phyloP scores from a whole-genome alignment of 2,113 vertebrate genomes.

The Microcebus jonahi region DNA sequence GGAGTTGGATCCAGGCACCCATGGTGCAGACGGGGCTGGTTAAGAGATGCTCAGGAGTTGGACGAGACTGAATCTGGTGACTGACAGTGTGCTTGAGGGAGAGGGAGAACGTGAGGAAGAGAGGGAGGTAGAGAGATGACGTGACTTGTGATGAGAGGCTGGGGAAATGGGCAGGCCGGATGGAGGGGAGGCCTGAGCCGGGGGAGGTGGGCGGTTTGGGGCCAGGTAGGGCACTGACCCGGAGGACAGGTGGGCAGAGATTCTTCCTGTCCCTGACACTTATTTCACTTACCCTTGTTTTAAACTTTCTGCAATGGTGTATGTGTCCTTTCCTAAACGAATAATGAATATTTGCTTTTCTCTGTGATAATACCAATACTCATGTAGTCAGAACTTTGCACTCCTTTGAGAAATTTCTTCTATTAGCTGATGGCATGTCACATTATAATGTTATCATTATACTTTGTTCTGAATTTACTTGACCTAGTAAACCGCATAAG shows the following conservation, averaged over 20 bases:
- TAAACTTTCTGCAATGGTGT: background rate
- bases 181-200: background rate
- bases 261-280: background rate
- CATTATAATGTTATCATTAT: background rate
- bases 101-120: no score
- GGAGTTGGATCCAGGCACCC: rapidly evolving
- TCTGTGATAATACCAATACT: background rate
- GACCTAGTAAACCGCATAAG: background rate
- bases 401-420: conserved; percentile 21
- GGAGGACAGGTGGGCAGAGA: background rate
- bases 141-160: rapidly evolving
- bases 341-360: background rate
- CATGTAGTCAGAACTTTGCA: background rate
- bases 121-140: no score
- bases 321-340: background rate
- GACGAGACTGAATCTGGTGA: background rate
- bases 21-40: rapidly evolving
- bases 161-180: background rate
- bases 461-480: conserved; percentile 8
- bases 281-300: background rate
- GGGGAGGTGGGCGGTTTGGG: rapidly evolving
- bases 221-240: background rate
- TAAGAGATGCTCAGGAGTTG: rapidly evolving
- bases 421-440: background rate
- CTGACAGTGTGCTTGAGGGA: rapidly evolving